Conservation (phyloP, 2,113 vertebrate genomes). For the Glaucidium brasilianum region DNA sequence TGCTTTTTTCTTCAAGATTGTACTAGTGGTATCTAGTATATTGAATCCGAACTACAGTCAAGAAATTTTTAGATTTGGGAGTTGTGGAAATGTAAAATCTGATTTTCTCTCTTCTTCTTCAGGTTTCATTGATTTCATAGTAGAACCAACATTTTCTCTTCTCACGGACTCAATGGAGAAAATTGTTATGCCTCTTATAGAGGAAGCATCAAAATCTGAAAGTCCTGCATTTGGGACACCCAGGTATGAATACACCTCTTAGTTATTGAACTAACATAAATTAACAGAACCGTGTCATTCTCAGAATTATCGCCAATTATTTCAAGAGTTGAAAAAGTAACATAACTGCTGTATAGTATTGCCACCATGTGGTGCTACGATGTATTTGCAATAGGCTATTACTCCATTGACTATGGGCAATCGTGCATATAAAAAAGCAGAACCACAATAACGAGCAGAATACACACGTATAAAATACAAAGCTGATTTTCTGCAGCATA, state of each 20-base stretch:
- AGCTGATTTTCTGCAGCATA: neutral
- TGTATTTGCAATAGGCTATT: neutral
- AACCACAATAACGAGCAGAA: neutral
- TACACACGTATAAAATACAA: neutral
- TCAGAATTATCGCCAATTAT: neutral
- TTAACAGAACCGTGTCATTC: neutral
- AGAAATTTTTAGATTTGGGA: neutral
- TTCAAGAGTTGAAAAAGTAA: neutral
- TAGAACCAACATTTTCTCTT: slow-evolving; percentile 95
- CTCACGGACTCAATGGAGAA: slow-evolving; percentile 95
- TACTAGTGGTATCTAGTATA: neutral
- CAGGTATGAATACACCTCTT: slow-evolving; percentile 73
- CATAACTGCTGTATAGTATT: slow-evolving; percentile 29
- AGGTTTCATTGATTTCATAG: slow-evolving; percentile 98
- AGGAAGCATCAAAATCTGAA: slow-evolving; percentile 88
- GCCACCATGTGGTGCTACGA: slow-evolving; percentile 55
- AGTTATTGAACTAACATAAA: neutral
- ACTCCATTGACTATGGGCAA: neutral
- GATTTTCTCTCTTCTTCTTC: slow-evolving; percentile 1
- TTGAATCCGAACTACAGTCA: neutral
- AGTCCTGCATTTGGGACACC: slow-evolving; percentile 77
- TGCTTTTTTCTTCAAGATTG: neutral
- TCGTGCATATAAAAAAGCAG: neutral
- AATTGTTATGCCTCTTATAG: slow-evolving; percentile 95
- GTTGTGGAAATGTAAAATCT: neutral